Conservation (phyloP, 2,113 vertebrate genomes). For the Antechinus flavipes region DNA sequence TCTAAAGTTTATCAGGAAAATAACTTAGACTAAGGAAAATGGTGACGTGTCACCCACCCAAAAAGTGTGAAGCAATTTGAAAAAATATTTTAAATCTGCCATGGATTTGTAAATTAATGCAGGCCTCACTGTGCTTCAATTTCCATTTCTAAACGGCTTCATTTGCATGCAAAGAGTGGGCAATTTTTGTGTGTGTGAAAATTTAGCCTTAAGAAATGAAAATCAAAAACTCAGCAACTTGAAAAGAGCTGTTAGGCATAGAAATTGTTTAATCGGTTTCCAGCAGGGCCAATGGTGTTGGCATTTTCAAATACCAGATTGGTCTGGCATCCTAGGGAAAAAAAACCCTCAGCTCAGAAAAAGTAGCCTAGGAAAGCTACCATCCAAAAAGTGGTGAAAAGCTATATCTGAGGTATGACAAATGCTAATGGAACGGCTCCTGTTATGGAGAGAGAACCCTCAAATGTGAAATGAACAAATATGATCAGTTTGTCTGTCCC, state of each 20-base stretch:
- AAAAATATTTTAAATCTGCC: conserved; percentile 75
- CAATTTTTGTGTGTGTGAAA: conserved; percentile 74
- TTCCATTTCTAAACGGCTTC: conserved; percentile 73
- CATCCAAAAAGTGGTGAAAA: conserved; percentile 67
- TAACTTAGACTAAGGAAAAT: conserved; percentile 81
- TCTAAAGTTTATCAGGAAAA: conserved; percentile 82
- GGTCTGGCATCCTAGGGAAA: conserved; percentile 74
- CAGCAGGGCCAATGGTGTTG: conserved; percentile 74
- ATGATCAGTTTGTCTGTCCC: conserved; percentile 60
- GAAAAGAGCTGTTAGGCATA: conserved; percentile 79
- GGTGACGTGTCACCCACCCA: conserved; percentile 81
- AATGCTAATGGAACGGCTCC: conserved; percentile 64
- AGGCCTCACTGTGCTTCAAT: conserved; percentile 71
- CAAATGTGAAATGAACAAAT: conserved; percentile 62
- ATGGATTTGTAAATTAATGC: conserved; percentile 72
- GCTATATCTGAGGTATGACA: conserved; percentile 73
- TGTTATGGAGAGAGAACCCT: conserved; percentile 48
- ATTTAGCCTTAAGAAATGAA: conserved; percentile 79
- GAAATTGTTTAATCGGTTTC: conserved; percentile 75
- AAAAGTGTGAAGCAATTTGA: conserved; percentile 83
- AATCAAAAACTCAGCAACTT: conserved; percentile 77
- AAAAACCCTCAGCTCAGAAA: conserved; percentile 65
- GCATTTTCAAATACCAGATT: conserved; percentile 69
- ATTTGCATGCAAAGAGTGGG: conserved; percentile 73
- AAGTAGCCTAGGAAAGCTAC: conserved; percentile 71